phyloP scores from a whole-genome alignment of 2,797 vertebrate genomes.

The Ambastaia sidthimunki region DNA sequence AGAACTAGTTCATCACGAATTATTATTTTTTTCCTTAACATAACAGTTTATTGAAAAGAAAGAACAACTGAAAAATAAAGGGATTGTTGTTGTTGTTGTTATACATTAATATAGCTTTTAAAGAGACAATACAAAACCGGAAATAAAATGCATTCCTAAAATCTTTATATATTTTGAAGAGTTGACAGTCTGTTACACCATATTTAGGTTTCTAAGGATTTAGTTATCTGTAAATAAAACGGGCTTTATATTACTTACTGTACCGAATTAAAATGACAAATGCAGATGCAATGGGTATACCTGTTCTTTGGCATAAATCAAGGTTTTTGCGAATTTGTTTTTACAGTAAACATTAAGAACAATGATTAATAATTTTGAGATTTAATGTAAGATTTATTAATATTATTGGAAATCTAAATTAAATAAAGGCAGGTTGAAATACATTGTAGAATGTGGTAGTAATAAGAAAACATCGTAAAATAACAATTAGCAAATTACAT shows the following conservation, averaged over 20 bases:
- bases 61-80: not conserved
- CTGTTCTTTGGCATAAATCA: not conserved
- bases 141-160: too few species aligned
- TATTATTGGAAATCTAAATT: not conserved
- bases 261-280: too few species aligned
- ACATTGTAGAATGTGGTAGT: not conserved
- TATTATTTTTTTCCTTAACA: not conserved
- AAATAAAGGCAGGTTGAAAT: not conserved
- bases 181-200: not conserved
- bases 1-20: slow-evolving; percentile 9
- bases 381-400: not conserved
- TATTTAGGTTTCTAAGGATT: not conserved
- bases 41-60: too few species aligned
- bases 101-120: not conserved
- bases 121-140: not conserved
- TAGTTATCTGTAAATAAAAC: not conserved
- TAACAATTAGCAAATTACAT: not conserved
- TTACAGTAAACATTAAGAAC: not conserved
- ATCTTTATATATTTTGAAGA: too few species aligned
- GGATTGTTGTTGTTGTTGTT: not conserved
- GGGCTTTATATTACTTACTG: not conserved
- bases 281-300: not conserved
- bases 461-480: not conserved
- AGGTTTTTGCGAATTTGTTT: not conserved
- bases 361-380: not conserved